A percentile compares a stretch with the other conserved stretches of the same genome.
These are phyloP conservation scores for Macquaria australasica DNA, from an alignment of 2,113 vertebrate species.

Conservation along the genomic window DNA sequence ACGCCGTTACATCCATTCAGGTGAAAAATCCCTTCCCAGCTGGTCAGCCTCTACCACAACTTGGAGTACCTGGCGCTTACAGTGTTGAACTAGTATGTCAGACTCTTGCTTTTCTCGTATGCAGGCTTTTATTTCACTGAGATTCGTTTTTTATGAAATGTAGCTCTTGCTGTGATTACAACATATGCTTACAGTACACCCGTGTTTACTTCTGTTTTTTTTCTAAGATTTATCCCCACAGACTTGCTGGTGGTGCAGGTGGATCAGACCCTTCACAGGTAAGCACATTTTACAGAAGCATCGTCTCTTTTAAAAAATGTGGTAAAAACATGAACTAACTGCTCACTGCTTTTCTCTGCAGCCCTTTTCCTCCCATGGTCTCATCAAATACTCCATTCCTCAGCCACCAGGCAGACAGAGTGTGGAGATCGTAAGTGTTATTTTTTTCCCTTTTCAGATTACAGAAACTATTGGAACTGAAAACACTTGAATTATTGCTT, in stretches of 20 bases:
- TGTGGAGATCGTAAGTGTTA: conserved; percentile 83
- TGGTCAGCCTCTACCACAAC: conserved; percentile 56
- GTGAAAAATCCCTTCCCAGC: conserved; percentile 53
- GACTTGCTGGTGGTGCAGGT: conserved; percentile 57
- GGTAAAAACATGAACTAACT: neutral
- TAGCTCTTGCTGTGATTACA: neutral
- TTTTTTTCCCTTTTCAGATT: neutral
- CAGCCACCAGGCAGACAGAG: conserved; percentile 84
- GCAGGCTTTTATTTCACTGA: neutral
- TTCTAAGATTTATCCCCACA: conserved; percentile 76
- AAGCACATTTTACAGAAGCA: conserved; percentile 1
- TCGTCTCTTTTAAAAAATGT: neutral
- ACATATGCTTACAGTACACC: neutral
- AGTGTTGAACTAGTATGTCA: conserved; percentile 83
- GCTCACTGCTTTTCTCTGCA: conserved; percentile 23
- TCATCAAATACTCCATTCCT: conserved; percentile 84
- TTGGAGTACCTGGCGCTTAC: conserved; percentile 70
- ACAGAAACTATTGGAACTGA: neutral
- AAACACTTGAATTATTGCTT: conserved; percentile 4
- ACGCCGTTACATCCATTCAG: conserved; percentile 40
- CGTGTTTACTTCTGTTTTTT: neutral
- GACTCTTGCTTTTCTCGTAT: neutral
- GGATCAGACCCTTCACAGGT: conserved; percentile 69
- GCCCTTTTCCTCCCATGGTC: conserved; percentile 70
- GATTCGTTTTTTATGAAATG: neutral